Percentiles rank a stretch among this genome's conserved stretches.
phyloP scores from a whole-genome alignment of 92 coral and sea anemone species.

The Chrysogorgia sp. region DNA sequence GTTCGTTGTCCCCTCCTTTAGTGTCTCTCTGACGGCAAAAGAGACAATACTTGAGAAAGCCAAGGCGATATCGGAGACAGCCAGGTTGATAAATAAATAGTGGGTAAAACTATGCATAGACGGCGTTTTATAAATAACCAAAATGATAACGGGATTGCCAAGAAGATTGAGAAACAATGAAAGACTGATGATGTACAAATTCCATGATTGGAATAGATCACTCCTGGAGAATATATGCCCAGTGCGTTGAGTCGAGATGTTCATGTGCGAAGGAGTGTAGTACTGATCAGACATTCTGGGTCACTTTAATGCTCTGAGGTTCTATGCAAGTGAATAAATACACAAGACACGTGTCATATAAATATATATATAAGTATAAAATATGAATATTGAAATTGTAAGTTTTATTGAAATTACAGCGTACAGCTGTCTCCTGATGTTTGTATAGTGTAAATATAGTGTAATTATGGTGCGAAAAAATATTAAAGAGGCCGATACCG shows the following conservation, averaged over 20 bases:
- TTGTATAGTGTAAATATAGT: too few relatives aligned
- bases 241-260: not conserved
- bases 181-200: conserved; percentile 1
- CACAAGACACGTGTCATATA: too few relatives aligned
- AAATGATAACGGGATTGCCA: conserved; percentile 18
- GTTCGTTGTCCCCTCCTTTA: conserved; percentile 5
- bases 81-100: conserved; percentile 13
- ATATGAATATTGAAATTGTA: too few relatives aligned
- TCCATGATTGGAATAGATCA: conserved; percentile 20
- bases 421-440: too few relatives aligned
- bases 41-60: conserved; percentile 25
- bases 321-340: too few relatives aligned
- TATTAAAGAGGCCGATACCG: too few relatives aligned
- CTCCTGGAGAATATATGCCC: conserved; percentile 15
- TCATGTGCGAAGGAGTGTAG: not conserved
- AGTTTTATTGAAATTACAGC: too few relatives aligned
- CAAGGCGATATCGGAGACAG: conserved; percentile 11
- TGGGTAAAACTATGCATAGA: conserved; percentile 33
- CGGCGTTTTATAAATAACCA: conserved; percentile 17
- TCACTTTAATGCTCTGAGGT: too few relatives aligned
- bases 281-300: not conserved
- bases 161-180: conserved; percentile 18
- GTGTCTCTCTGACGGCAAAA: conserved; percentile 5
- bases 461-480: too few relatives aligned
- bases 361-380: too few relatives aligned